Evolutionary conservation across 1,140 invertebrate species (phyloP), one percentile per base, ranked within the genome.

Genomic region (Hestina assimilis): DNA sequence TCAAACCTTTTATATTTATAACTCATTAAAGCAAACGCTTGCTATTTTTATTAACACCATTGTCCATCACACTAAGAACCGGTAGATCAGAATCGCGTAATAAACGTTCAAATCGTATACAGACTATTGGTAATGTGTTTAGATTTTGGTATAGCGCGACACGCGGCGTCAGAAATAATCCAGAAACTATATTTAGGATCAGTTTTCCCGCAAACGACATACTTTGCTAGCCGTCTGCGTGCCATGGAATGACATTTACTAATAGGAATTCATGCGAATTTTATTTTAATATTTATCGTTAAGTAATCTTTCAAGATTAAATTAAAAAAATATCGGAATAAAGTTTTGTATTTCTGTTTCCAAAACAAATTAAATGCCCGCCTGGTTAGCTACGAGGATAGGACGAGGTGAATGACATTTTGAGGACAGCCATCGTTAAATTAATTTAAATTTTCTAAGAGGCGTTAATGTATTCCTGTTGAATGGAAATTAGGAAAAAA

Each of bases 161-260:
- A 79, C 67, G 65, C 33, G 50, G 61, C 59, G 66, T 73, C 83
- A 68, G 69, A 84, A 87, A 87, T 87, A 87, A 84, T 84, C 81
- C 72, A 59, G 62, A 51, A 40, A 45, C 79, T 84, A 84, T 74
- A 83, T 84, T 77, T 84, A 84, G 80, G 70, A 70, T 66, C 61
- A 69, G 76, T 75, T 82, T 87, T 83, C 75, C 70, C 69, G 70
- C 78, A 82, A 83, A 82, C 74, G 83, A 87, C 81, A 84, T 66
- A 83, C 79, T 79, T 81, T 65, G 61, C 63, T 59, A 47, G 52
- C 23, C 48, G 52, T 59, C 46, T 55, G 48, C 46, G 21, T 6
- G 11, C 11, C 15, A 14, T 47, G 7, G 20, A 43, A 57, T 40
- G 20, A 23, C 20, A 40, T 40, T 26, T 31, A 48, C 20, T 12